A percentile compares a stretch with the other conserved stretches of the same genome.
These are phyloP conservation scores for Chrysomela aeneicollis DNA, from an alignment of 2,888 invertebrate genomes.

Conservation along the genomic window DNA sequence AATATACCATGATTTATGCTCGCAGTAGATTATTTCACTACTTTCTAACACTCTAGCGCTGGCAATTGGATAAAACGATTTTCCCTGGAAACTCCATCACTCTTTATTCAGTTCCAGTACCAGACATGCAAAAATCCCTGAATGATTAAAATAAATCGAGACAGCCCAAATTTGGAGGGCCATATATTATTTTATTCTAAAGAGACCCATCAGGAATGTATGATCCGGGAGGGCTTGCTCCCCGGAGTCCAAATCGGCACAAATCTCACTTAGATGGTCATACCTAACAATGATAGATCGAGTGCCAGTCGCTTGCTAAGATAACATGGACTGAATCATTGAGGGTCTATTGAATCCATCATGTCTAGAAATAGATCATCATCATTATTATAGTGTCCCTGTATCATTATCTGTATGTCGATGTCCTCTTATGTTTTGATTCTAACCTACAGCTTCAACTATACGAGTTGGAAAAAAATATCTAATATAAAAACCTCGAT, in stretches of 20 bases:
- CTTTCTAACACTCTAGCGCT: neutral
- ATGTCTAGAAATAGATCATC: neutral
- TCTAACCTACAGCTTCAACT: no score
- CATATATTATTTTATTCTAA: conserved; percentile 51
- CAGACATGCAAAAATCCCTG: conserved; percentile 9
- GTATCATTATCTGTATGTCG: no score
- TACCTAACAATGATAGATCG: conserved; percentile 51
- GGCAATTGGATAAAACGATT: neutral
- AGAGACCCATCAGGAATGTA: conserved; percentile 39
- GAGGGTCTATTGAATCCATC: neutral
- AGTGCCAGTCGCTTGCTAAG: conserved; percentile 38
- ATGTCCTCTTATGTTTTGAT: no score
- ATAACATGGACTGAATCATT: conserved; percentile 40
- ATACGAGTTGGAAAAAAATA: no score
- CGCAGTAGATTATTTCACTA: no score
- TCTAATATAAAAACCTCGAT: no score
- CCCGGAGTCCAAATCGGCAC: conserved; percentile 46
- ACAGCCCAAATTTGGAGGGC: conserved; percentile 34
- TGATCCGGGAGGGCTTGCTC: conserved; percentile 38
- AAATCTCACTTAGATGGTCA: conserved; percentile 55
- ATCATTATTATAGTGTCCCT: neutral
- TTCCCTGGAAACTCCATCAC: conserved; percentile 1
- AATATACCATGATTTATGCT: no score
- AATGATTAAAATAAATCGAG: conserved; percentile 36
- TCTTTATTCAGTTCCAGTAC: neutral